Base-by-base conservation (phyloP, 2,888 invertebrate genomes). In the Cosmia trapezina region DNA sequence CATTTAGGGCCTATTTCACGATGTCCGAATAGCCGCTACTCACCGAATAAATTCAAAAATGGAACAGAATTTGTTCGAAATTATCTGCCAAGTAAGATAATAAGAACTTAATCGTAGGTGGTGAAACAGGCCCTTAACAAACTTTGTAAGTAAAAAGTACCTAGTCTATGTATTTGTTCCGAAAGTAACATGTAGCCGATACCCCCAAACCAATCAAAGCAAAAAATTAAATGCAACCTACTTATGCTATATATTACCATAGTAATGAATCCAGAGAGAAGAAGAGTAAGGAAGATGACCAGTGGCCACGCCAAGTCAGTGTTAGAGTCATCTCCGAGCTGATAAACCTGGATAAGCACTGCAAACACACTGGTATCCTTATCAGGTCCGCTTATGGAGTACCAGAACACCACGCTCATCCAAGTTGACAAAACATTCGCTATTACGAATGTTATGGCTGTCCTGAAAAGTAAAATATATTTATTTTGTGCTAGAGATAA, bases 381-480 rank as follows among this genome's bases (percentile, higher is more conserved):
- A 1, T 84, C 84, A 6, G 79, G 70, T 8, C 86, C 90, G 4
- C 89, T 88, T n/a, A 94, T 79, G 4, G 88, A 84, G 73, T 88
- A 93, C 96, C 95, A 96, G 73, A 94, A 93, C 33, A 94, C 14
- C 9, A 92, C 74, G 14, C 92, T 90, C 4, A 87, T 70, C 95
- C 95, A 95, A 41, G 89, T 89, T 0, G 91, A 86, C 17, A 91
- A 41, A 2, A 95, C 80, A 65, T 93, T 94, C 2, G 85, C 69
- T n/a, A 84, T 83, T 1, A 93, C 85, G 7, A 95, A 74, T 8
- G 74, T 81, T 47, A 93, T 14, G 0, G 95, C 84, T 33, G 93
- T 89, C 94, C 96, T 96, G 85, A 49, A 63, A n/a, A 51, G 2
- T 6, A 4, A 17, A 51, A 19, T 2, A 1, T 8, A 28, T 17